Percentiles rank a stretch among this genome's conserved stretches.
phyloP scores from a whole-genome alignment of 2,888 invertebrate species.

The Eretmocerus hayati region DNA sequence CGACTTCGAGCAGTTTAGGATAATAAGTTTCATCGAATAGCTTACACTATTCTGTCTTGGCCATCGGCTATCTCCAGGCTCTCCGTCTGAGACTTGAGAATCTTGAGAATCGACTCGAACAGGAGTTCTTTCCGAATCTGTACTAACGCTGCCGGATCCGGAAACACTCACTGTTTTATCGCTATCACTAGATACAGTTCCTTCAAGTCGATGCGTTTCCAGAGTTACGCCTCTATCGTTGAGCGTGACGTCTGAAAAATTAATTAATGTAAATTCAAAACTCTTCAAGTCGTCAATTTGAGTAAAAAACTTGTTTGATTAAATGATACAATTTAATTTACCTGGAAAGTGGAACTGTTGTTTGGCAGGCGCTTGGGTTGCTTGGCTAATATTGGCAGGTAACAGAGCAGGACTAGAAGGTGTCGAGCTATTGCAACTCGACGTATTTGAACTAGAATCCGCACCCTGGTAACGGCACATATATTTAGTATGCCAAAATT shows the following conservation, averaged over 20 bases:
- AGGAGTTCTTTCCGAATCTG: constrained; percentile 77
- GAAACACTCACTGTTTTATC: constrained; percentile 67
- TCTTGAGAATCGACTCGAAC: constrained; percentile 79
- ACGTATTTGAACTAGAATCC: constrained; percentile 88
- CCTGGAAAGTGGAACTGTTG: constrained; percentile 77
- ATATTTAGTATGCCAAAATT: constrained; percentile 31
- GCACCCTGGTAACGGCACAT: constrained; percentile 53
- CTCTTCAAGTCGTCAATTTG: neutral
- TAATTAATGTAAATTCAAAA: constrained; percentile 12
- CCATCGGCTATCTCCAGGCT: constrained; percentile 55
- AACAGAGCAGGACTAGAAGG: constrained; percentile 86
- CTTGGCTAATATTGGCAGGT: constrained; percentile 49
- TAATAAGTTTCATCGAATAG: constrained; percentile 19
- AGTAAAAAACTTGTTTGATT: constrained; percentile 2
- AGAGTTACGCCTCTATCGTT: constrained; percentile 50
- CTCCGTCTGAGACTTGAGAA: constrained; percentile 64
- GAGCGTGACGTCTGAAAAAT: constrained; percentile 38
- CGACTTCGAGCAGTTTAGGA: neutral
- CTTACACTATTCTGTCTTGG: constrained; percentile 73
- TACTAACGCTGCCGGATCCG: constrained; percentile 64
- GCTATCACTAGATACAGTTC: constrained; percentile 59
- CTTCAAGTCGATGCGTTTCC: constrained; percentile 53
- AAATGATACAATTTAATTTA: constrained; percentile 32
- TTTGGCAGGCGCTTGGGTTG: constrained; percentile 49
- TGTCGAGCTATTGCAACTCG: constrained; percentile 93